Percentiles rank a stretch among this genome's conserved stretches.
Evolutionary conservation across 2,113 vertebrate genomes (phyloP).

Genomic region (Hiodon alosoides): DNA sequence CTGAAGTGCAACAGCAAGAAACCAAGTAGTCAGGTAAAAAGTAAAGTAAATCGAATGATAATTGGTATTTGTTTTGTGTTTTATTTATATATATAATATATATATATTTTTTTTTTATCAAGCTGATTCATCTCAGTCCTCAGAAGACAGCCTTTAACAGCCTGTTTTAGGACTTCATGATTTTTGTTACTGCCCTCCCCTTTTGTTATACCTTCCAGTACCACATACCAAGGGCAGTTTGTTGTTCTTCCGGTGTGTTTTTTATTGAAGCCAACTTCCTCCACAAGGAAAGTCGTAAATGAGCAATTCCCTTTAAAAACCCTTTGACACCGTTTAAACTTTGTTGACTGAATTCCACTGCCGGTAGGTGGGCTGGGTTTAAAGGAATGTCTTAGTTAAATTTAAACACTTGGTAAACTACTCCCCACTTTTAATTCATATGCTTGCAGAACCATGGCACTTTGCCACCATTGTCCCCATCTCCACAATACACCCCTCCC

Average conservation of each 20-base stretch:
- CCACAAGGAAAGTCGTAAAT: conserved; percentile 24
- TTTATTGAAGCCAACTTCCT: conserved; percentile 19
- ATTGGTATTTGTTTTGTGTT: neutral
- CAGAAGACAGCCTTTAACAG: too few relatives aligned
- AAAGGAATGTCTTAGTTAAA: neutral
- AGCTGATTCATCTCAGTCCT: too few relatives aligned
- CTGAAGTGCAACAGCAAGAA: conserved; percentile 32
- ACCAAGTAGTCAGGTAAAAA: conserved; percentile 39
- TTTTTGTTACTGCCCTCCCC: neutral
- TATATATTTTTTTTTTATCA: neutral
- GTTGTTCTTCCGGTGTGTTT: neutral
- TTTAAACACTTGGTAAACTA: neutral
- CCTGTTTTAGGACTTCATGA: neutral
- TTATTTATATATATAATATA: neutral
- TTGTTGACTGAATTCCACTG: conserved; percentile 23
- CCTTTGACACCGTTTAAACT: conserved; percentile 18
- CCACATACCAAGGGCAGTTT: neutral
- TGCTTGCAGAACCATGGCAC: conserved; percentile 37
- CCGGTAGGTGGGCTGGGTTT: conserved; percentile 23
- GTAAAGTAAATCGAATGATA: neutral
- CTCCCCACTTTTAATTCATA: conserved; percentile 20
- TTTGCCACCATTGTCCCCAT: conserved; percentile 29
- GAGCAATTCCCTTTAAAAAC: conserved; percentile 22
- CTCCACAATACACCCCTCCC: conserved; percentile 46
- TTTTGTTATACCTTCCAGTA: too few relatives aligned